Percentiles rank a stretch among this genome's conserved stretches.
phyloP scores from a whole-genome alignment of 2,797 vertebrate species.

The Hydrolagus colliei region DNA sequence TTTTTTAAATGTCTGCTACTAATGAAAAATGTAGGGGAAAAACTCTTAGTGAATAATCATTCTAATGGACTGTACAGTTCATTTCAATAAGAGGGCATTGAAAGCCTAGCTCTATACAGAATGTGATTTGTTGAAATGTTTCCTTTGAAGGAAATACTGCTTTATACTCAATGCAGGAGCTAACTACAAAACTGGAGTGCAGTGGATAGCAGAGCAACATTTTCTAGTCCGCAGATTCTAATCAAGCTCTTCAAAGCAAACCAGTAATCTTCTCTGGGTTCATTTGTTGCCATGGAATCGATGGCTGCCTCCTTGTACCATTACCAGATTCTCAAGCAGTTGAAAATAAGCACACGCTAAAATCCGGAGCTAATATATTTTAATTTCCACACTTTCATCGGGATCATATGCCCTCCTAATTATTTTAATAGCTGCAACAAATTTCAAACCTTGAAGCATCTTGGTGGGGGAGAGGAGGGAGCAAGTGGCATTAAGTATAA shows the following conservation, averaged over 20 bases:
- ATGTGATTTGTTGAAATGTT: background rate
- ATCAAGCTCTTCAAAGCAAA: conserved; percentile 2
- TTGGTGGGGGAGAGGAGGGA: background rate
- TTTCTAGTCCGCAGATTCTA: background rate
- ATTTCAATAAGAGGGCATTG: background rate
- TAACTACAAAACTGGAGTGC: background rate
- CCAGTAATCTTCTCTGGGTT: background rate
- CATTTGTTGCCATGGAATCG: conserved; percentile 12
- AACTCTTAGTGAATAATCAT: background rate
- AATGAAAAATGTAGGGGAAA: background rate
- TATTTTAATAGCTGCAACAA: background rate
- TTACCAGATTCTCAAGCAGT: no score
- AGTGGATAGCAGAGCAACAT: background rate
- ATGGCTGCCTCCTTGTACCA: no score
- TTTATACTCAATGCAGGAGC: no score
- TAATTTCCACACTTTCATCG: background rate
- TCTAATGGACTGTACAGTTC: background rate
- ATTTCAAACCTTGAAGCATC: background rate
- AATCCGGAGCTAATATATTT: background rate
- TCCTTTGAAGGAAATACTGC: background rate
- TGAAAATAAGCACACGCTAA: background rate
- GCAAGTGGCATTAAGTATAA: background rate
- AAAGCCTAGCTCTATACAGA: background rate
- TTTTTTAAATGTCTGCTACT: background rate
- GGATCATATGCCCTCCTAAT: background rate